phyloP scores from a whole-genome alignment of 1,140 invertebrate genomes.

The Psix sp. region DNA sequence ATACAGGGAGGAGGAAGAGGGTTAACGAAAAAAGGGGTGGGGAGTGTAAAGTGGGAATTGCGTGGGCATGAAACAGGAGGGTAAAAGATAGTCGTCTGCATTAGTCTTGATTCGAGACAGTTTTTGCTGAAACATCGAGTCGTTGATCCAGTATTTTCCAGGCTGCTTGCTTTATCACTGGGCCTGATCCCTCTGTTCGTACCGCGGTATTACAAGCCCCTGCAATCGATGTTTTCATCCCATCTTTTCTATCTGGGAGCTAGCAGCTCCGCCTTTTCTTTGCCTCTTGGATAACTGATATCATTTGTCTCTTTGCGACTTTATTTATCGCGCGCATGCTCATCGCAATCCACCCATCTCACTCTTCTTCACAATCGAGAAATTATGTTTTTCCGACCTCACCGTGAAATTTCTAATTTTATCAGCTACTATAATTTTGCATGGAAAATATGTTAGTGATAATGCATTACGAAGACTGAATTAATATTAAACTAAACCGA shows the following conservation, averaged over 20 bases:
- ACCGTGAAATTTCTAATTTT: background rate
- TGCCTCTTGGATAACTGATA: conserved; percentile 64
- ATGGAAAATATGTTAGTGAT: no score
- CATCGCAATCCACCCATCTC: conserved; percentile 30
- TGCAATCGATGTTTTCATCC: conserved; percentile 73
- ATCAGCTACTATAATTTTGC: background rate
- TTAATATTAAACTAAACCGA: no score
- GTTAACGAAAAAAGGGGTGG: background rate
- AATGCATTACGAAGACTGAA: no score
- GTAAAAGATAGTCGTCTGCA: conserved; percentile 45
- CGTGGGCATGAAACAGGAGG: conserved; percentile 38
- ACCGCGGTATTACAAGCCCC: conserved; percentile 71
- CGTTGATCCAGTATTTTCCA: conserved; percentile 73
- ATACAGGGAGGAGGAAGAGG: conserved; percentile 4
- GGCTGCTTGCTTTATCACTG: conserved; percentile 71
- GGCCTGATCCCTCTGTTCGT: conserved; percentile 72
- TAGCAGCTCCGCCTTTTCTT: conserved; percentile 50
- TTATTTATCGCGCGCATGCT: conserved; percentile 46
- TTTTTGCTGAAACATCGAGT: conserved; percentile 73
- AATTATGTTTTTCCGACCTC: conserved; percentile 21
- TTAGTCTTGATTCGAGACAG: conserved; percentile 68
- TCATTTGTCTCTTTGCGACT: conserved; percentile 64
- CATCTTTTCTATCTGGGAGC: conserved; percentile 64
- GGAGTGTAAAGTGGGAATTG: conserved; percentile 3
- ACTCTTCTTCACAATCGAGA: conserved; percentile 26